Evolutionary conservation across 1,140 invertebrate genomes (phyloP), one percentile per base, ranked within the genome.

Genomic region (Lepidurus arcticus): DNA sequence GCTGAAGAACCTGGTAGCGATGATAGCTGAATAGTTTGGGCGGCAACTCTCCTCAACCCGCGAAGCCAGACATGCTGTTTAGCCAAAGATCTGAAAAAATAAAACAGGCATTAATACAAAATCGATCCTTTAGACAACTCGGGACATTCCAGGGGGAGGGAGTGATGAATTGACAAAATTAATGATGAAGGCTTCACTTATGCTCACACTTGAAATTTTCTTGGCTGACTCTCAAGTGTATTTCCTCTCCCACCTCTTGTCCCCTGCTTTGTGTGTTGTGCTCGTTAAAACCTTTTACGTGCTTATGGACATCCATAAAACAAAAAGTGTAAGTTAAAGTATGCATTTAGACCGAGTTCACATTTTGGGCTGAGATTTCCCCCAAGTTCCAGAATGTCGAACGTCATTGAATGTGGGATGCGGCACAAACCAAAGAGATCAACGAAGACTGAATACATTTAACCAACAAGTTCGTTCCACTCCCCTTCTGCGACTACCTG

Each of bases 111-210:
- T 34, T 34, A 21, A 13, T 9, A 7, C 7, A n/a, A 65, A 65
- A 65, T 65, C 53, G 53, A 65, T 65, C 16, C 53, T 65, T 34
- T 34, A 34, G 34, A 65, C 9, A 65, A 65, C 16, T 13, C 53
- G 53, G 16, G 21, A 65, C 16, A 13, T 13, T 65, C 53, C 53
- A 11, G 21, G 21, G 53, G 21, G 21, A 65, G 21, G 53, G 13
- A 65, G 53, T 65, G 53, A 65, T 65, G 53, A 65, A n/a, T 65
- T 21, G 53, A 16, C 53, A 65, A 65, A 65, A 65, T 5, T 65
- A 65, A n/a, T 65, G 21, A 65, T 65, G 53, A 65, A 9, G 53
- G 16, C 53, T 65, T 65, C 13, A 21, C 53, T 7, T 13, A 65
- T 34, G 53, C 21, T 21, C 53, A 1, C 13, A 65, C 53, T 65